These are phyloP conservation scores for Gasteruption jaculator DNA, from an alignment of 2,888 invertebrate genomes.

Conservation along the genomic window DNA sequence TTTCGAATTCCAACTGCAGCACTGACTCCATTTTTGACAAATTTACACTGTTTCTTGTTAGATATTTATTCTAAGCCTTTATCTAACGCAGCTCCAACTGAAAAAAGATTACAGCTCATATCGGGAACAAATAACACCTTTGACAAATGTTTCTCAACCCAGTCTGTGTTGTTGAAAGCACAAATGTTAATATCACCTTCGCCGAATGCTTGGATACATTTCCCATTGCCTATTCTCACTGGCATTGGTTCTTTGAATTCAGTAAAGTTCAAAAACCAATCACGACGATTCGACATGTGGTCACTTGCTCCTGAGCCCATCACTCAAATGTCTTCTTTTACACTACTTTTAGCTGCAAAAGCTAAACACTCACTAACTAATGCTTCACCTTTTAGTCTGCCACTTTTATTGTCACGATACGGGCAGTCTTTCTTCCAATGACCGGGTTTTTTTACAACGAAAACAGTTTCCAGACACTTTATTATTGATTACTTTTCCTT, in stretches of 20 bases:
- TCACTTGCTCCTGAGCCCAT: constrained; percentile 28
- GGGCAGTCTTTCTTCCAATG: too few species aligned
- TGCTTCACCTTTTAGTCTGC: constrained; percentile 8
- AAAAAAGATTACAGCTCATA: constrained; percentile 19
- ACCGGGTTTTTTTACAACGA: too few species aligned
- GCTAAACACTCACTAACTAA: constrained; percentile 8
- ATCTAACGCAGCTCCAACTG: constrained; percentile 19
- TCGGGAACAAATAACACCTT: constrained; percentile 18
- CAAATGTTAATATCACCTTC: constrained; percentile 22
- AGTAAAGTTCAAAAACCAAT: constrained; percentile 21
- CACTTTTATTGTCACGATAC: too few species aligned
- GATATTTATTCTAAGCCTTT: too few species aligned
- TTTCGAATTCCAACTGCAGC: too few species aligned
- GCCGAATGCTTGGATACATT: constrained; percentile 19
- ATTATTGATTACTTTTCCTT: too few species aligned
- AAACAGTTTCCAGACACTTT: too few species aligned
- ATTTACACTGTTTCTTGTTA: too few species aligned
- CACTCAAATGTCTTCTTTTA: too few species aligned
- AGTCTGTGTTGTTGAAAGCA: constrained; percentile 19
- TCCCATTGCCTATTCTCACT: constrained; percentile 19
- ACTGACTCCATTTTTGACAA: too few species aligned
- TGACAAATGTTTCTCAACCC: constrained; percentile 20
- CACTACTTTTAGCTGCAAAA: constrained; percentile 6
- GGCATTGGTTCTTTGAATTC: constrained; percentile 11
- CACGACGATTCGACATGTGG: constrained; percentile 24